Evolutionary conservation across 1,140 invertebrate genomes (phyloP).

Genomic region (Monochamus saltuarius): DNA sequence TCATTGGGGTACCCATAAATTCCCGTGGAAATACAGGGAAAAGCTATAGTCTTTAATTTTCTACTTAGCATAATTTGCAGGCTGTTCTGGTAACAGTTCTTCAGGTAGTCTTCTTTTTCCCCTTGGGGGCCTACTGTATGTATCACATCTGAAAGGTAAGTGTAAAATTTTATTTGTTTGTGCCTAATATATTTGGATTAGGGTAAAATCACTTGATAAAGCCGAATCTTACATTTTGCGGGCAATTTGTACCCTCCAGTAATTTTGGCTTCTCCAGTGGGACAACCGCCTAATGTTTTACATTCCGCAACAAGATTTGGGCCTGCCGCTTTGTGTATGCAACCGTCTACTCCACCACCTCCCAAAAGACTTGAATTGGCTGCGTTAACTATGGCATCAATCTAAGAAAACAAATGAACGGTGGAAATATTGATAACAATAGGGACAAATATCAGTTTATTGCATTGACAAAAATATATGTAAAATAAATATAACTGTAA

Average conservation of each 20-base stretch:
- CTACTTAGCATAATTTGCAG: slow-evolving; percentile 63
- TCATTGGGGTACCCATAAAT: slow-evolving; percentile 82
- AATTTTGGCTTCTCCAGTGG: slow-evolving; percentile 77
- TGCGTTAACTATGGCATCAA: slow-evolving; percentile 92
- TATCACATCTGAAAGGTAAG: slow-evolving; percentile 69
- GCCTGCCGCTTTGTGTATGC: slow-evolving; percentile 80
- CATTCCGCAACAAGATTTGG: slow-evolving; percentile 70
- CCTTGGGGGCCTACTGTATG: slow-evolving; percentile 81
- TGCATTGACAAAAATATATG: slow-evolving; percentile 9
- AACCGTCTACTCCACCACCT: slow-evolving; percentile 87
- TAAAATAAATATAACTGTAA: slow-evolving; percentile 13
- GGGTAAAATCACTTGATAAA: not conserved
- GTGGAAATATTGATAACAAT: no score
- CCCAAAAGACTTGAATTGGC: slow-evolving; percentile 78
- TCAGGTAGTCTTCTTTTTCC: slow-evolving; percentile 65
- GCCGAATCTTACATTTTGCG: slow-evolving; percentile 65
- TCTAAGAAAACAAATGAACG: slow-evolving; percentile 52
- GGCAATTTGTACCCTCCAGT: slow-evolving; percentile 78
- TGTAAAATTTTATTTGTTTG: slow-evolving; percentile 6
- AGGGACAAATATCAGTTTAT: no score
- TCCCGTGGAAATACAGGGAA: slow-evolving; percentile 86
- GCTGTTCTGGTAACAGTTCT: slow-evolving; percentile 70
- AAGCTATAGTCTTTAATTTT: slow-evolving; percentile 69
- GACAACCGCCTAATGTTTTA: slow-evolving; percentile 67
- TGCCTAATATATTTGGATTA: not conserved